Percentiles rank a stretch among this genome's conserved stretches.
Evolutionary conservation across 2,797 vertebrate species (phyloP).

Genomic region (Nothura maculosa): DNA sequence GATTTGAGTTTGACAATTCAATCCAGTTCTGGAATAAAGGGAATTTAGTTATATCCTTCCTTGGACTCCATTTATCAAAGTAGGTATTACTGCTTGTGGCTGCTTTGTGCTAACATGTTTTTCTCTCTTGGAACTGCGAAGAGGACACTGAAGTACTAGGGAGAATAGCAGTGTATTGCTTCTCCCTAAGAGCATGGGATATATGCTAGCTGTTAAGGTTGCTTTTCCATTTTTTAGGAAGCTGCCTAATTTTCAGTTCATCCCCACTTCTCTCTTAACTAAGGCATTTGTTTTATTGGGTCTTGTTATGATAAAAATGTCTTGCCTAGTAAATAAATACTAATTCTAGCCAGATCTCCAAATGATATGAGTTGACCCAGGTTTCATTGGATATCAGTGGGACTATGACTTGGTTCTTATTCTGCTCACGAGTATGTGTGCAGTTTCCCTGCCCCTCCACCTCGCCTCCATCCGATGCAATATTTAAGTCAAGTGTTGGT

Average conservation of each 20-base stretch:
- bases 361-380: background rate
- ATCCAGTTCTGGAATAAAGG: background rate
- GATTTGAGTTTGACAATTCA: background rate
- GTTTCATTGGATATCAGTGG: rapidly evolving
- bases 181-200: background rate
- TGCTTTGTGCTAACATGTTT: rapidly evolving
- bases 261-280: background rate
- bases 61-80: background rate
- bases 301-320: background rate
- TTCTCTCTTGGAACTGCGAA: background rate
- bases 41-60: background rate
- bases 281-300: conserved; percentile 14
- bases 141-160: background rate
- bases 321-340: background rate
- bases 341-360: background rate
- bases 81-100: background rate
- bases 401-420: rapidly evolving
- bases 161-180: background rate
- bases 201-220: background rate
- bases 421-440: background rate
- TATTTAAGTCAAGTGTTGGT: background rate
- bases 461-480: conserved; percentile 4
- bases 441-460: background rate
- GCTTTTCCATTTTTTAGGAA: conserved; percentile 34
- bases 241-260: conserved; percentile 2